These are phyloP conservation scores for Psephotus haematonotus DNA, from an alignment of 2,113 vertebrate genomes.

Conservation along the genomic window DNA sequence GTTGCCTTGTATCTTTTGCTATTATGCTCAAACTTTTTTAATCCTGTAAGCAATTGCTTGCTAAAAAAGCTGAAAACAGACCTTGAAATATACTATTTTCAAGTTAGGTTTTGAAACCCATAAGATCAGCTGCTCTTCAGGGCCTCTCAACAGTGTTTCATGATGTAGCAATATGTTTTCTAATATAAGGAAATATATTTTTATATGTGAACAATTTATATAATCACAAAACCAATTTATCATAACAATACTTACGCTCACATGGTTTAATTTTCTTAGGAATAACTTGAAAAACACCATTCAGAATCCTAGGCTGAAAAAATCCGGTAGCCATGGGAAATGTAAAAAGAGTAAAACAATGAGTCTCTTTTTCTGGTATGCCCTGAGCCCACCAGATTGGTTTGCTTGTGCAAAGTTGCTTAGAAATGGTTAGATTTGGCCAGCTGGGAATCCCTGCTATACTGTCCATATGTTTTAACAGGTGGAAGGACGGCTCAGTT, in stretches of 20 bases:
- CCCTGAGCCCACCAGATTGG: not conserved
- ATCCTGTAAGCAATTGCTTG: not conserved
- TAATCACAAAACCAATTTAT: not conserved
- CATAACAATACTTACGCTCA: not conserved
- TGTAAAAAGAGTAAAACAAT: not conserved
- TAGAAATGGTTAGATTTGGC: not conserved
- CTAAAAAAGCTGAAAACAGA: not conserved
- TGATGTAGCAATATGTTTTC: not conserved
- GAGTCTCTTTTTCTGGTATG: not conserved
- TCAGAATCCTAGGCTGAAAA: not conserved
- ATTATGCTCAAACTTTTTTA: not conserved
- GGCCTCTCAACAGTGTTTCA: not conserved
- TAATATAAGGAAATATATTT: not conserved
- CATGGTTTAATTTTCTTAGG: not conserved
- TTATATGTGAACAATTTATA: not conserved
- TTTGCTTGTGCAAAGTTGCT: not conserved
- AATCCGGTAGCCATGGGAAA: not conserved
- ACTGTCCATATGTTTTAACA: not conserved
- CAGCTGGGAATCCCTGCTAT: constrained; percentile 10
- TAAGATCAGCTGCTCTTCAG: not conserved
- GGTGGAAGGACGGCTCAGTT: not conserved
- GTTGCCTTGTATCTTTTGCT: not conserved
- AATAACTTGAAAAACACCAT: not conserved
- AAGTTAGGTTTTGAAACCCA: not conserved
- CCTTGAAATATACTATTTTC: not conserved